A percentile compares a stretch with the other conserved stretches of the same genome.
These are phyloP conservation scores for Chymomyza procnemis DNA, from an alignment of 2,888 invertebrate species.

Conservation along the genomic window DNA sequence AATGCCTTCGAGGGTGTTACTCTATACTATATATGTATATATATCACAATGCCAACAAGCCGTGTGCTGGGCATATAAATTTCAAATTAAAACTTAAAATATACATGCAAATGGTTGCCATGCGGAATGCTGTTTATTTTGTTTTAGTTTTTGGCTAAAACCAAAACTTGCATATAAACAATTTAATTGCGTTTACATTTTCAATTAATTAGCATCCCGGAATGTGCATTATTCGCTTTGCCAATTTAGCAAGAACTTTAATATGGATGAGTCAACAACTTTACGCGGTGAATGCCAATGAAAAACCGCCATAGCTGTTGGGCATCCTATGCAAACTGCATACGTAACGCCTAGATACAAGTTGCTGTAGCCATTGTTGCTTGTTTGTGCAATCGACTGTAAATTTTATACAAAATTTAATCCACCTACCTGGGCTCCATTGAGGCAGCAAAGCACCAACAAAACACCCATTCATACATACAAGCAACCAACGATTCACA, in stretches of 20 bases:
- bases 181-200: constrained; percentile 14
- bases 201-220: constrained; percentile 4
- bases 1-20: not conserved
- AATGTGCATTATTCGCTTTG: not conserved
- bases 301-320: not conserved
- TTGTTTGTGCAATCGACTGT: constrained; percentile 2
- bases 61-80: constrained; percentile 8
- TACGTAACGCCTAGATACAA: no score
- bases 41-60: not conserved
- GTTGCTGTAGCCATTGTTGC: not conserved
- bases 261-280: not conserved
- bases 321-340: not conserved
- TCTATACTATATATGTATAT: not conserved
- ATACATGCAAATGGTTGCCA: constrained; percentile 2
- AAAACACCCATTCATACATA: not conserved
- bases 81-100: constrained; percentile 18
- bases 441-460: not conserved
- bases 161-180: constrained; percentile 3
- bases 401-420: constrained; percentile 2
- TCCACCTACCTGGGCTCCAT: not conserved
- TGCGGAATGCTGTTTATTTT: not conserved
- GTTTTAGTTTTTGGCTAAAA: not conserved
- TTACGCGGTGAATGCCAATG: not conserved
- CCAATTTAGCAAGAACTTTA: not conserved
- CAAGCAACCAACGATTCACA: no score